Percentiles rank a stretch among this genome's conserved stretches.
phyloP scores from a whole-genome alignment of 2,797 vertebrate species.

The Tympanoctomys barrerae region DNA sequence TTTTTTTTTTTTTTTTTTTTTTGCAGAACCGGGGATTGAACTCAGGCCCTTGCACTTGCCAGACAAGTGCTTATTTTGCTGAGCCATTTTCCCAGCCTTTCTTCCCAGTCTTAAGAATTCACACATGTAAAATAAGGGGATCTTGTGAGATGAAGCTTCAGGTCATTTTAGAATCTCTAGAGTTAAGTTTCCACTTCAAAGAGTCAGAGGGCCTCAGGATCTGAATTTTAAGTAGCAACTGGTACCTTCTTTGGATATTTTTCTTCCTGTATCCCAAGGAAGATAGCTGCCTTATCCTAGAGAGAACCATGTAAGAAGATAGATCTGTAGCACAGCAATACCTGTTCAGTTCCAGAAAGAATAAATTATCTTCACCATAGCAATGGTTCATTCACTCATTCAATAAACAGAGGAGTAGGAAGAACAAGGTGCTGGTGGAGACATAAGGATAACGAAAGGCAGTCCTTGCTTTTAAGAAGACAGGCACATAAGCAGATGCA shows the following conservation, averaged over 20 bases:
- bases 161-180: neutral
- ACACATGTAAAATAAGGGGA: neutral
- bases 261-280: neutral
- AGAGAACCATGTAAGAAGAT: neutral
- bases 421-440: neutral
- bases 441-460: neutral
- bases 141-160: neutral
- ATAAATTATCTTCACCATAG: neutral
- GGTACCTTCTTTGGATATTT: neutral
- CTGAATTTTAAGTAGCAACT: neutral
- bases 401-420: neutral
- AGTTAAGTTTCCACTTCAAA: neutral
- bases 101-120: neutral
- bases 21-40: no score
- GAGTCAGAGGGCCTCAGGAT: neutral
- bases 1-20: no score
- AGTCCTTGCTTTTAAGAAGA: neutral
- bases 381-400: neutral
- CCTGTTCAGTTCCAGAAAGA: neutral
- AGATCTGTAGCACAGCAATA: no score
- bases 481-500: neutral
- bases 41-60: no score
- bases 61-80: no score
- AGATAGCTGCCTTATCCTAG: neutral
- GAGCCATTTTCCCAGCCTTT: no score